These are phyloP conservation scores for Salvelinus fontinalis DNA, from an alignment of 2,113 vertebrate genomes.

Conservation along the genomic window DNA sequence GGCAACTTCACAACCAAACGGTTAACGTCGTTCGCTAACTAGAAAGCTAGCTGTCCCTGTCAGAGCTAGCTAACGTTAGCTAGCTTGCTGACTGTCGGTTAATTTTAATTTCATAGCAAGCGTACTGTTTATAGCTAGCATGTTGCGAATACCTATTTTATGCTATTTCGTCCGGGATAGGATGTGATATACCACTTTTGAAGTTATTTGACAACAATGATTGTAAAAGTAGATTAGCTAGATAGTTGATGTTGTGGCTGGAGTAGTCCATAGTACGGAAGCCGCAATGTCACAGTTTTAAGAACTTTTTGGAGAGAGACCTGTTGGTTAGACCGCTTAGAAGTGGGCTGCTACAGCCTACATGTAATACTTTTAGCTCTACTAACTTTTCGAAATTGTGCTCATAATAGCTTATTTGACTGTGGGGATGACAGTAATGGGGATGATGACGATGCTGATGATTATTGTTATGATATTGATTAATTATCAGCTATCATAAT, in stretches of 20 bases:
- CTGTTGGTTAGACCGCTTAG: too few relatives aligned
- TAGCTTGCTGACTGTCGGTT: neutral
- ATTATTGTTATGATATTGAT: too few relatives aligned
- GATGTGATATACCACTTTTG: neutral
- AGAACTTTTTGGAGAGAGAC: neutral
- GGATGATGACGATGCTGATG: too few relatives aligned
- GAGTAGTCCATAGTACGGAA: neutral
- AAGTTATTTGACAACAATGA: neutral
- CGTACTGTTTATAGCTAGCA: neutral
- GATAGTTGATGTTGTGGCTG: neutral
- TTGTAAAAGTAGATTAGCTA: neutral
- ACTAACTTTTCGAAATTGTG: too few relatives aligned
- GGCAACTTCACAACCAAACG: slow-evolving; percentile 16
- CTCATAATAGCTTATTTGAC: too few relatives aligned
- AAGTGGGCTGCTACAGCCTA: neutral
- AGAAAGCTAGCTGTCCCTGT: neutral
- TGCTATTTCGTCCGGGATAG: slow-evolving; percentile 4
- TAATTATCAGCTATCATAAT: too few relatives aligned
- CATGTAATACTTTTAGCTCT: too few relatives aligned
- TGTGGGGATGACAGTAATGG: too few relatives aligned
- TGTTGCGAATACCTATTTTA: neutral
- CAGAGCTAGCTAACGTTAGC: slow-evolving; percentile 17
- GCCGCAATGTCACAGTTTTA: neutral
- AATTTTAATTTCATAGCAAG: neutral
- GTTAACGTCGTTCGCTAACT: slow-evolving; percentile 22